phyloP scores from a whole-genome alignment of 2,113 vertebrate genomes.

The Vidua macroura region DNA sequence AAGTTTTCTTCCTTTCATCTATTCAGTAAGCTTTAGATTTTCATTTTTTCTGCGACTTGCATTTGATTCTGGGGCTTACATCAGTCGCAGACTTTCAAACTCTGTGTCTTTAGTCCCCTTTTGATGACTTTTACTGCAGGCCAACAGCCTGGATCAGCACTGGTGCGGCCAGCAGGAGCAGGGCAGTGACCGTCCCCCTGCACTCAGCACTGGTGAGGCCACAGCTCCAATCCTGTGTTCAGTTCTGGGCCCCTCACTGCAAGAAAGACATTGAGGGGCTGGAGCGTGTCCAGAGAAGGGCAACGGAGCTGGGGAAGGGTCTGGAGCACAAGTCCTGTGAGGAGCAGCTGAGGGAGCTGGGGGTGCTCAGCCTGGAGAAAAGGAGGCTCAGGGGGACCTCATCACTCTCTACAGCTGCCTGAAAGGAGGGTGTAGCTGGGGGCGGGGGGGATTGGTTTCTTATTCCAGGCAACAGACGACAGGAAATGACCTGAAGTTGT shows the following conservation, averaged over 20 bases:
- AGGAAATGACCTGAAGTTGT: neutral
- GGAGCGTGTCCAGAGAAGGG: neutral
- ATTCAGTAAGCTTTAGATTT: neutral
- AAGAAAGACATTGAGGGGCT: neutral
- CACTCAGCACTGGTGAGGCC: neutral
- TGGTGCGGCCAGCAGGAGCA: neutral
- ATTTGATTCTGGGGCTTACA: neutral
- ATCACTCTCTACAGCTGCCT: accelerated
- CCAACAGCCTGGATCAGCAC: neutral
- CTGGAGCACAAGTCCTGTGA: neutral
- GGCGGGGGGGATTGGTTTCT: accelerated
- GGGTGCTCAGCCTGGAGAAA: neutral
- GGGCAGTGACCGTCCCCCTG: neutral
- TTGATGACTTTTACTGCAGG: neutral
- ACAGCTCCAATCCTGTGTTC: neutral
- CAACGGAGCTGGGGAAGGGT: neutral
- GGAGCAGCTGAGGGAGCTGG: neutral
- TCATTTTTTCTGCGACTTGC: slow-evolving; percentile 11
- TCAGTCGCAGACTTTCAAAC: neutral
- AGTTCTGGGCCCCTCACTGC: neutral
- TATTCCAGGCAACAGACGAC: neutral
- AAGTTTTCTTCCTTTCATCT: slow-evolving; percentile 27
- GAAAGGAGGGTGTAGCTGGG: accelerated
- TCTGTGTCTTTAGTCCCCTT: neutral
- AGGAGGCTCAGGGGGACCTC: neutral